Evolutionary conservation across 2,888 invertebrate genomes (phyloP).

Genomic region (Alloplasta piceator): DNA sequence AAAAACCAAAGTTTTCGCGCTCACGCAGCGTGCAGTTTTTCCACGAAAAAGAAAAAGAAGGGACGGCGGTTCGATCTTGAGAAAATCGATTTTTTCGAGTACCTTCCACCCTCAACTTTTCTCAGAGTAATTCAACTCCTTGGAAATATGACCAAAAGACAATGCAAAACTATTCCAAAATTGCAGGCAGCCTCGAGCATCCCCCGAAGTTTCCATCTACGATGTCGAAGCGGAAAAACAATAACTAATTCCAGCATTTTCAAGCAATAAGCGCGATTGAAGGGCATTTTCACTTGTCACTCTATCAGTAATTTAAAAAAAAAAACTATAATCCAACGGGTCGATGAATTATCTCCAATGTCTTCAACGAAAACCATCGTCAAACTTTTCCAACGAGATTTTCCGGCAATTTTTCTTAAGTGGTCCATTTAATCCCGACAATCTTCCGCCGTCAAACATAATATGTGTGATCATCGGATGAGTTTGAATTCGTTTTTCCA

Average conservation of each 20-base stretch:
- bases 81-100: conserved; percentile 37
- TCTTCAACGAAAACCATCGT: not conserved
- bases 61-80: conserved; percentile 15
- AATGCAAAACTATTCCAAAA: conserved; percentile 7
- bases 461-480: conserved; percentile 25
- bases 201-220: not conserved
- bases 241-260: too few relatives aligned
- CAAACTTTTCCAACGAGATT: not conserved
- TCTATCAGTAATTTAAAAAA: too few relatives aligned
- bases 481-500: conserved; percentile 38
- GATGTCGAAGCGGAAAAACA: too few relatives aligned
- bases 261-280: too few relatives aligned
- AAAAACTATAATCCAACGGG: too few relatives aligned
- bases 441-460: conserved; percentile 5
- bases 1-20: conserved; percentile 29
- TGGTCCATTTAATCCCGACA: not conserved
- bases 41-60: conserved; percentile 21
- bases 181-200: not conserved
- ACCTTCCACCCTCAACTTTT: conserved; percentile 2
- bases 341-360: too few relatives aligned
- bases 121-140: conserved; percentile 7
- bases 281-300: too few relatives aligned
- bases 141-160: not conserved
- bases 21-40: conserved; percentile 27
- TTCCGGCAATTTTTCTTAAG: conserved; percentile 10